phyloP scores from a whole-genome alignment of 1,140 invertebrate species.

The Scaptomyza graminum region DNA sequence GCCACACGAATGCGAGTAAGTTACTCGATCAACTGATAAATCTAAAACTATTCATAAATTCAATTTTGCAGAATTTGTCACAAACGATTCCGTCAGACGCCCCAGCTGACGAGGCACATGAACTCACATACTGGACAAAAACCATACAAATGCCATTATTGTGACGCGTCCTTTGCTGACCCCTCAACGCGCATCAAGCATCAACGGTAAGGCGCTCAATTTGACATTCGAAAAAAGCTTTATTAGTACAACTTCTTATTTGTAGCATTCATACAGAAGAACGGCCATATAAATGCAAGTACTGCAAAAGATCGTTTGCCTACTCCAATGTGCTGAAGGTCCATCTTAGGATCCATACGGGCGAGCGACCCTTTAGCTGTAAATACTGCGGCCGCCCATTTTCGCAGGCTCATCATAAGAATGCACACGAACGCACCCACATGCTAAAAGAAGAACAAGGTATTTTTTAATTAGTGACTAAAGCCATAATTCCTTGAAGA shows the following conservation, averaged over 20 bases:
- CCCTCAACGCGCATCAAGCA: slow-evolving; percentile 86
- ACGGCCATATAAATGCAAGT: slow-evolving; percentile 68
- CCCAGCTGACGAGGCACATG: slow-evolving; percentile 74
- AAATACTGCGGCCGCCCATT: slow-evolving; percentile 59
- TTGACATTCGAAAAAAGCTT: neutral
- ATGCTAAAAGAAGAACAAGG: slow-evolving; percentile 7
- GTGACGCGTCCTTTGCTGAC: slow-evolving; percentile 88
- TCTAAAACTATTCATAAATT: neutral
- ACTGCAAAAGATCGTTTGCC: slow-evolving; percentile 66
- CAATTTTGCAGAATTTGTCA: slow-evolving; percentile 65
- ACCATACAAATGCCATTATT: slow-evolving; percentile 85
- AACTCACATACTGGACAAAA: slow-evolving; percentile 75
- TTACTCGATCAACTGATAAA: neutral
- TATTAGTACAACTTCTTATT: neutral
- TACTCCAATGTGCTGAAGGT: slow-evolving; percentile 77
- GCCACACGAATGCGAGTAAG: slow-evolving; percentile 81
- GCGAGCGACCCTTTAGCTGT: slow-evolving; percentile 67
- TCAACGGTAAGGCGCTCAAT: slow-evolving; percentile 82
- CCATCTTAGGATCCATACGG: slow-evolving; percentile 70
- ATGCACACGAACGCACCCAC: slow-evolving; percentile 67
- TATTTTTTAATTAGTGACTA: neutral
- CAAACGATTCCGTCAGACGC: slow-evolving; percentile 72
- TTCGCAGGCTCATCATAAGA: slow-evolving; percentile 71
- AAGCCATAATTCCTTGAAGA: no score
- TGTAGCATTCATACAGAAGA: slow-evolving; percentile 78